These are phyloP conservation scores for Machaerirhynchus nigripectus DNA, from an alignment of 2,113 vertebrate species.

Conservation along the genomic window DNA sequence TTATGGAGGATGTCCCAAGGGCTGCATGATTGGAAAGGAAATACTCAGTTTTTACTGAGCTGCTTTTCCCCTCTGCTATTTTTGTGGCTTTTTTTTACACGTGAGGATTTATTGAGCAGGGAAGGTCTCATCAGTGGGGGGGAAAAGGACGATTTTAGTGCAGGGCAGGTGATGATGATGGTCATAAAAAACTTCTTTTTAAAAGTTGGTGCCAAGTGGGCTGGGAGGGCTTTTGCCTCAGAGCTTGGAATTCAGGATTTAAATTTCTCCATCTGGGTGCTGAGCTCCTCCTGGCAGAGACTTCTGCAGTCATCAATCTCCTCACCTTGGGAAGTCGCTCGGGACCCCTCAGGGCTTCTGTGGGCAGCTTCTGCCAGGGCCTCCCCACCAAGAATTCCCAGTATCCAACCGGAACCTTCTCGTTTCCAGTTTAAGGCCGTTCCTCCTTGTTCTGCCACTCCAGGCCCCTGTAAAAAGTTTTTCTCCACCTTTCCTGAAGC, in stretches of 20 bases:
- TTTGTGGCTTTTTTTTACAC: neutral
- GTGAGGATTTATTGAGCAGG: neutral
- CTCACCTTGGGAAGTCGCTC: neutral
- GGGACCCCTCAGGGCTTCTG: neutral
- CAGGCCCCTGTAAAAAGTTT: neutral
- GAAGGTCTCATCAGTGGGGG: neutral
- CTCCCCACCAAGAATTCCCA: neutral
- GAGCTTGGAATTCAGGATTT: neutral
- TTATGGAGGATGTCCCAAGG: neutral
- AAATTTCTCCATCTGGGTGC: neutral
- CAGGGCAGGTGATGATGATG: neutral
- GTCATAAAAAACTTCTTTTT: neutral
- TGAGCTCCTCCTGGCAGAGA: neutral
- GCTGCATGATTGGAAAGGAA: neutral
- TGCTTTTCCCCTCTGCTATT: neutral
- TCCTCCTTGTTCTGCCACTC: neutral
- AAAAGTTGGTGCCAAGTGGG: neutral
- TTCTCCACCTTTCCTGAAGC: neutral
- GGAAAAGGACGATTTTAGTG: neutral
- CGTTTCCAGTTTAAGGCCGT: fast-evolving
- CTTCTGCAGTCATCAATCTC: neutral
- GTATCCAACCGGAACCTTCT: neutral
- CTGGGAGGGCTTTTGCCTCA: neutral
- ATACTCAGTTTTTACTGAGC: neutral
- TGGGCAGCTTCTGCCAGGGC: neutral